Evolutionary conservation across 2,888 invertebrate species (phyloP).

Genomic region (Ctenicera cuprea): DNA sequence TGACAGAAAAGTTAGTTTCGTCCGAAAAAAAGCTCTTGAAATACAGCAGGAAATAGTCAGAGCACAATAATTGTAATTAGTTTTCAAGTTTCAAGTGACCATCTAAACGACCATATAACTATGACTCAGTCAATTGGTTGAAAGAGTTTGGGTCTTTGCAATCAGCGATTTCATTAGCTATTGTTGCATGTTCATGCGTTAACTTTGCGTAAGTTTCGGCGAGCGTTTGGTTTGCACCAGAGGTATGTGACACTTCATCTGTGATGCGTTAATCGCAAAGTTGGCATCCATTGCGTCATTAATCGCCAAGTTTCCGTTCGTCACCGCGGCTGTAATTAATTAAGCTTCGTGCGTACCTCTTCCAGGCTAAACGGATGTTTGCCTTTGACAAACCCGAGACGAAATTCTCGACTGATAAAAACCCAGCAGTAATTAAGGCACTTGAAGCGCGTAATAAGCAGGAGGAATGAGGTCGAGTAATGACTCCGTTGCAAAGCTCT

Average conservation of each 20-base stretch:
- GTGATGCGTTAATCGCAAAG: slow-evolving; percentile 41
- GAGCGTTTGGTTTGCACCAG: slow-evolving; percentile 25
- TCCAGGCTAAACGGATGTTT: slow-evolving; percentile 37
- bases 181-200: slow-evolving; percentile 3
- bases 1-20: too few relatives aligned
- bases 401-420: slow-evolving; percentile 37
- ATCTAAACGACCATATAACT: too few relatives aligned
- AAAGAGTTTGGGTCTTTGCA: too few relatives aligned
- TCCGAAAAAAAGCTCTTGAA: too few relatives aligned
- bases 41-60: too few relatives aligned
- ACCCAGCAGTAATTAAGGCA: slow-evolving; percentile 37
- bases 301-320: slow-evolving; percentile 41
- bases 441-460: slow-evolving; percentile 40
- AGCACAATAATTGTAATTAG: too few relatives aligned
- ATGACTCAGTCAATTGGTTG: too few relatives aligned
- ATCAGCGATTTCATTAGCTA: too few relatives aligned
- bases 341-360: slow-evolving; percentile 43
- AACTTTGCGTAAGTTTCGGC: slow-evolving; percentile 28
- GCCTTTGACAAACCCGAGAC: slow-evolving; percentile 42
- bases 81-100: too few relatives aligned
- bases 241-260: slow-evolving; percentile 31
- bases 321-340: slow-evolving; percentile 45
- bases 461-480: slow-evolving; percentile 35
- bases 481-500: slow-evolving; percentile 14
- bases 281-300: slow-evolving; percentile 44